Evolutionary conservation across 2,888 invertebrate species (phyloP).

Genomic region (Timandra comae): DNA sequence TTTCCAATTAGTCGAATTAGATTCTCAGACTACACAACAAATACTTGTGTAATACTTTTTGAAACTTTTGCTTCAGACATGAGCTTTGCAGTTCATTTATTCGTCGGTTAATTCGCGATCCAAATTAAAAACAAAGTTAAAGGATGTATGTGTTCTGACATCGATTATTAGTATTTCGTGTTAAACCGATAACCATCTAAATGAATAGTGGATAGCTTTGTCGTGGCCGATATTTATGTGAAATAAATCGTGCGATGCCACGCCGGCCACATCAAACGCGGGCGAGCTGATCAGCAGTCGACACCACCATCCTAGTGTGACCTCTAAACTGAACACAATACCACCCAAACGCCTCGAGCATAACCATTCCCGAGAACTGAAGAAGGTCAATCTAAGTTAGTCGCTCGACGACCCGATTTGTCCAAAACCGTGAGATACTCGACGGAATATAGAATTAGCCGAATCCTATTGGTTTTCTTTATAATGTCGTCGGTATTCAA

Average conservation of each 20-base stretch:
- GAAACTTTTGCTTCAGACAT: too few relatives aligned
- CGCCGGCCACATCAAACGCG: slow-evolving; percentile 58
- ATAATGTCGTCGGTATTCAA: slow-evolving; percentile 62
- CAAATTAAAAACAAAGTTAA: too few relatives aligned
- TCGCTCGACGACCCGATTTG: slow-evolving; percentile 32
- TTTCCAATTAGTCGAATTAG: neutral
- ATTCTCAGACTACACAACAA: too few relatives aligned
- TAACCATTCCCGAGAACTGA: slow-evolving; percentile 25
- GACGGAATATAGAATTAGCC: slow-evolving; percentile 50
- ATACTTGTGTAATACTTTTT: too few relatives aligned
- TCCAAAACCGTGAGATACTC: slow-evolving; percentile 43
- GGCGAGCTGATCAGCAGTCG: slow-evolving; percentile 25
- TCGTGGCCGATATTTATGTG: slow-evolving; percentile 57
- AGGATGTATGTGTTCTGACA: too few relatives aligned
- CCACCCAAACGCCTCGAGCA: slow-evolving; percentile 18
- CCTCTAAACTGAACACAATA: slow-evolving; percentile 21
- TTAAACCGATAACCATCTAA: slow-evolving; percentile 69
- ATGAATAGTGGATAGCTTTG: slow-evolving; percentile 60
- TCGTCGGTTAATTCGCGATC: too few relatives aligned
- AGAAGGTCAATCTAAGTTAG: slow-evolving; percentile 34
- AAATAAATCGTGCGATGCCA: slow-evolving; percentile 55
- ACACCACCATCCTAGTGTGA: slow-evolving; percentile 25
- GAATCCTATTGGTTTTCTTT: slow-evolving; percentile 43
- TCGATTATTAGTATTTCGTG: slow-evolving; percentile 57
- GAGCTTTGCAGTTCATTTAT: too few relatives aligned